phyloP scores from a whole-genome alignment of 2,888 invertebrate genomes.

The Agriopis marginaria region DNA sequence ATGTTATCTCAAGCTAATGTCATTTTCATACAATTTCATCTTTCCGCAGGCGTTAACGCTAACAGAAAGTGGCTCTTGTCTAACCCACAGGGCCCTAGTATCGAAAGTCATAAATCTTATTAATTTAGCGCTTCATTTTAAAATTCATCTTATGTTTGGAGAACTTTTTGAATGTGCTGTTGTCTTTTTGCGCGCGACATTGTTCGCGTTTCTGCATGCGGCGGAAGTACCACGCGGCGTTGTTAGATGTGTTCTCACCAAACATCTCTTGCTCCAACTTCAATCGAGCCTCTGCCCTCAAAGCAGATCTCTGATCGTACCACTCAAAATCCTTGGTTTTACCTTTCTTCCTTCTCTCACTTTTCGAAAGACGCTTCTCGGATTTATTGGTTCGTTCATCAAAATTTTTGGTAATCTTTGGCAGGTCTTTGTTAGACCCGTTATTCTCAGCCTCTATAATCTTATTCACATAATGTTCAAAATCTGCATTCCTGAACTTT shows the following conservation, averaged over 20 bases:
- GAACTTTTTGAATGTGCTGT: conserved; percentile 68
- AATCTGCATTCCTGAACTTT: conserved; percentile 52
- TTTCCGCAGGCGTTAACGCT: too few species aligned
- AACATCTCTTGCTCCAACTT: conserved; percentile 71
- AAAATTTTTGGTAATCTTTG: conserved; percentile 27
- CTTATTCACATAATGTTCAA: conserved; percentile 56
- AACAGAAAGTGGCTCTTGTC: too few species aligned
- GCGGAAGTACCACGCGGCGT: conserved; percentile 80
- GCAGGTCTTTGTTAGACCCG: conserved; percentile 11
- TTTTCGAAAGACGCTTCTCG: conserved; percentile 39
- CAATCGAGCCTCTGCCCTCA: conserved; percentile 73
- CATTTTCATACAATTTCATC: too few species aligned
- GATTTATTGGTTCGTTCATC: conserved; percentile 43
- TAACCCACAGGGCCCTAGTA: too few species aligned
- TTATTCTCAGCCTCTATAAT: conserved; percentile 49
- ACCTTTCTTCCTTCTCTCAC: conserved; percentile 44
- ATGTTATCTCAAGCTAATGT: too few species aligned
- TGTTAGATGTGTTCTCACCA: conserved; percentile 66
- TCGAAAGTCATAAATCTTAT: conserved; percentile 1
- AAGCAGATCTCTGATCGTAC: conserved; percentile 71
- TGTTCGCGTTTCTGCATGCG: conserved; percentile 80
- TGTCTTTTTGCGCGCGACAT: conserved; percentile 73
- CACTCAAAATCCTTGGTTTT: conserved; percentile 62
- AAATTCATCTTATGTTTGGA: conserved; percentile 72
- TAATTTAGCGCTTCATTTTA: conserved; percentile 71